Base-by-base conservation (phyloP, 1,140 invertebrate species). In the Kradibia gibbosae region DNA sequence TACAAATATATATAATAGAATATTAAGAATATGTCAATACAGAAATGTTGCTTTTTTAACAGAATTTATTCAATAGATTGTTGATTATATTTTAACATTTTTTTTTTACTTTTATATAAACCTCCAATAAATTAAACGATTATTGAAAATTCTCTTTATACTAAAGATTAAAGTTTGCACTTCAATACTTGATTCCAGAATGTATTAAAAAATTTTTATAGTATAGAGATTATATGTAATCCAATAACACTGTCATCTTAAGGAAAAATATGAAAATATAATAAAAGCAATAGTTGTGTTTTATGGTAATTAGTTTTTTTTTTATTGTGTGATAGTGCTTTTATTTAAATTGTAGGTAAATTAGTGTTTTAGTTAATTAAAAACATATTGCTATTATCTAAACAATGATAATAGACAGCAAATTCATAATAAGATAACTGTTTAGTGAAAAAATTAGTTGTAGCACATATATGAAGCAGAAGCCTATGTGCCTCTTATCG, bases 401-500 rank as follows among this genome's bases (percentile, higher is more conserved):
- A 39, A 39, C 42, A 42, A 48, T 1, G 8, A 48, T 31, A 48
- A 50, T 28, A 50, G 48, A 71, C 4, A 48, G 36, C 3, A 71
- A 72, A 50, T 31, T 48, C 5, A 7, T 1, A 72, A 72, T 31
- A 17, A 50, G 11, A 50, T n/a, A 72, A 48, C 48, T 72, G 25
- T 28, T 7, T 17, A 31, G 7, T 10, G 45, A 70, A 34, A 13
- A n/a, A 70, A 70, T 70, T 45, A 70, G 7, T 42, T 25, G 39
- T 25, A 39, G 2, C 28, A n/a, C 39, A 55, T 13, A 55, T 36
- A 53, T 11, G 36, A 74, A 50, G 31, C 55, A 74, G 55, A 74
- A 36, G 72, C 50, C 50, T 1, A 25, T 39, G 50, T n/a, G 48
- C 55, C 71, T 42, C 31, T 74, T 55, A 53, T 55, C 48, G 72